Base-by-base conservation (phyloP, 2,888 invertebrate species). In the Drosophila cyrtoloma region DNA sequence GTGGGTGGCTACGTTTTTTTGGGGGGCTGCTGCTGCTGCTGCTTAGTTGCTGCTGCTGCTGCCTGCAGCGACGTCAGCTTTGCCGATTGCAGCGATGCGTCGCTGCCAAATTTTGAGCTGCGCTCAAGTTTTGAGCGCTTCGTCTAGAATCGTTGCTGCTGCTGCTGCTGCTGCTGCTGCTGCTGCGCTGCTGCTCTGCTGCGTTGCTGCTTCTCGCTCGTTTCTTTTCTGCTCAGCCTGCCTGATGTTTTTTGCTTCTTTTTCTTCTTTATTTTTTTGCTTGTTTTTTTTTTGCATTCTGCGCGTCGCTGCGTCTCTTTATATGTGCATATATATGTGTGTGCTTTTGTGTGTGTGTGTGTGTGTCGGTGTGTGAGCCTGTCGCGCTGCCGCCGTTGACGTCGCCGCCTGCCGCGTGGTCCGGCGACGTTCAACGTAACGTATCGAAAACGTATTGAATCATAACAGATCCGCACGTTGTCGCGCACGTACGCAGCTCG, bases 401-500 rank as follows among this genome's bases (percentile, higher is more conserved):
- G 82, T 86, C 81, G 81, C 66, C 69, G 85, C 86, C 75, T 77
- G 79, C 75, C 81, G 84, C 78, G 83, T 88, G 83, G 82, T 84
- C 81, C 84, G 89, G 78, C 80, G 77, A 75, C 82, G 85, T 76
- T 78, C 75, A 84, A 81, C 86, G 80, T 83, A 91, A 91, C 90
- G 85, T 87, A 87, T 87, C 76, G 91, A 85, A 90, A 81, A 77
- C 91, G 86, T 90, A 90, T 91, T 91, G 91, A 91, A 92, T 91
- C 92, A 92, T 90, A 92, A 92, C 92, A 91, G 92, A 92, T 91
- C 92, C 89, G 92, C 92, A 92, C 92, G 92, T 91, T 92, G 91
- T 91, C 91, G 92, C 90, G 92, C 89, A 91, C 92, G 92, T 92
- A 92, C 92, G 92, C 91, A 88, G 90, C 89, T 84, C 91, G 90